phyloP scores from a whole-genome alignment of 1,140 invertebrate species.

The Cephus cinctus region DNA sequence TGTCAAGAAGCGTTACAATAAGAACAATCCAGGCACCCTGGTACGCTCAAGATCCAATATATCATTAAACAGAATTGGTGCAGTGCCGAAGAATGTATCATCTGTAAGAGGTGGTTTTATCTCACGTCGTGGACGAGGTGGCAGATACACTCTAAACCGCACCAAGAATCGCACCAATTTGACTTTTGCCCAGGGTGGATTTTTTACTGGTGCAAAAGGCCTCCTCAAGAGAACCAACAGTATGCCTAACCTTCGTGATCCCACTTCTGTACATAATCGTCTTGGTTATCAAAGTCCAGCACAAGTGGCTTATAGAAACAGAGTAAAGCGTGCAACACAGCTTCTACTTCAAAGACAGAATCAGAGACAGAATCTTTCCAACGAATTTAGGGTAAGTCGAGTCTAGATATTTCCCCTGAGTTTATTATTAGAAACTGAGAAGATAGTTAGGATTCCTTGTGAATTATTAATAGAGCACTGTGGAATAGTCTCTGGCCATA shows the following conservation, averaged over 20 bases:
- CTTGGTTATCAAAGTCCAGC: constrained; percentile 51
- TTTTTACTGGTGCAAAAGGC: constrained; percentile 33
- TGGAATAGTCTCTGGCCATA: too few relatives aligned
- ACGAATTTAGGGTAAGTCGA: constrained; percentile 38
- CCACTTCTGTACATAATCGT: constrained; percentile 49
- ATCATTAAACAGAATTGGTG: constrained; percentile 26
- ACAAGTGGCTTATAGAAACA: constrained; percentile 50
- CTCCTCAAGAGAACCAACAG: constrained; percentile 41
- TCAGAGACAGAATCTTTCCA: constrained; percentile 39
- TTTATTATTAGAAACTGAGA: too few relatives aligned
- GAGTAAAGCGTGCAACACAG: constrained; percentile 48
- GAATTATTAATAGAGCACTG: too few relatives aligned
- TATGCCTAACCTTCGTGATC: constrained; percentile 45
- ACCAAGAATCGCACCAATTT: constrained; percentile 43
- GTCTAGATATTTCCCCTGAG: not conserved
- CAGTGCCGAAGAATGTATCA: too few relatives aligned
- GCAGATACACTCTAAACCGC: constrained; percentile 31
- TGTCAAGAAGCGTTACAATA: constrained; percentile 41
- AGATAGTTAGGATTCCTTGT: too few relatives aligned
- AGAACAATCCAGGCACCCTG: constrained; percentile 24
- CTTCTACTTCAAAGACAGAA: constrained; percentile 42
- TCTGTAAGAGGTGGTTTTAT: constrained; percentile 27
- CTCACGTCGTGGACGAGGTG: constrained; percentile 25
- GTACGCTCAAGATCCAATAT: constrained; percentile 35
- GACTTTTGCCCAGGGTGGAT: constrained; percentile 28